Evolutionary conservation across 2,888 invertebrate genomes (phyloP).

Genomic region (Busseola fusca): DNA sequence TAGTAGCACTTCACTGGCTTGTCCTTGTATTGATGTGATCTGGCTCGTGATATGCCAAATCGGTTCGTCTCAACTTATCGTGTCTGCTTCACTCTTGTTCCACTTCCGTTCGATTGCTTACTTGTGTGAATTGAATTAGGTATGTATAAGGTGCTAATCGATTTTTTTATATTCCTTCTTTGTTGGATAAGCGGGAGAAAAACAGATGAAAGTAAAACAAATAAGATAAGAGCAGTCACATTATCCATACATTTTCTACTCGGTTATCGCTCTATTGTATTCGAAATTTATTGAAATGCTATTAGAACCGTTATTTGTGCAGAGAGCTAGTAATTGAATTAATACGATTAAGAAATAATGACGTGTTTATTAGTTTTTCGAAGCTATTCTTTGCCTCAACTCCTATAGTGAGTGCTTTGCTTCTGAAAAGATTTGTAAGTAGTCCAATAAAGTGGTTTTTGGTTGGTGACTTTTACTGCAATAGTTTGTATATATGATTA

Average conservation of each 20-base stretch:
- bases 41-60: neutral
- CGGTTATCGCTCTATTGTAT: neutral
- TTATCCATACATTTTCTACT: neutral
- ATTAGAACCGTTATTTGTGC: neutral
- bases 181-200: neutral
- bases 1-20: too few species aligned
- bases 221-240: neutral
- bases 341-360: conserved; percentile 15
- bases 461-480: neutral
- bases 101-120: neutral
- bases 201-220: too few species aligned
- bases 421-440: neutral
- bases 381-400: neutral
- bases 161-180: neutral
- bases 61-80: neutral
- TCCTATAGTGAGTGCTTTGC: neutral
- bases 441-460: neutral
- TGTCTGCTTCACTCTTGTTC: neutral
- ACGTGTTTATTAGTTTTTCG: conserved; percentile 11
- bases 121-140: neutral
- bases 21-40: too few species aligned
- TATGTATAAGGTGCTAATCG: neutral
- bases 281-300: neutral
- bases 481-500: conserved; percentile 2
- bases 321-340: neutral